Evolutionary conservation across 2,113 vertebrate species (phyloP).

Genomic region (Pandion haliaetus): DNA sequence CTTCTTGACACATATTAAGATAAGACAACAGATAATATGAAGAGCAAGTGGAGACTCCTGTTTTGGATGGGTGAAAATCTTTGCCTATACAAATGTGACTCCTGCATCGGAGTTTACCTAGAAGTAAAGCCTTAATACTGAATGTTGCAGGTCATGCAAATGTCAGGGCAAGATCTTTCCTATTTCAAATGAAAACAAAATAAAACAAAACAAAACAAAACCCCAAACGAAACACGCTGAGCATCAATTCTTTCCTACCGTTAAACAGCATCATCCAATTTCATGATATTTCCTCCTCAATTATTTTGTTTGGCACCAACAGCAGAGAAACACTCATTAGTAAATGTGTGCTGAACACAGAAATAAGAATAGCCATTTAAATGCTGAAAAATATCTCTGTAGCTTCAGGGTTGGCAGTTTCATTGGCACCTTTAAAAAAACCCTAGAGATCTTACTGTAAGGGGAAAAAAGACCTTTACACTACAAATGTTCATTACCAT

Average conservation of each 20-base stretch:
- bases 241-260: not conserved
- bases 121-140: not conserved
- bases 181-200: not conserved
- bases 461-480: not conserved
- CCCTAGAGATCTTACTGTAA: not conserved
- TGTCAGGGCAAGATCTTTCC: not conserved
- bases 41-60: not conserved
- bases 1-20: not conserved
- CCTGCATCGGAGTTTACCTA: not conserved
- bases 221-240: not conserved
- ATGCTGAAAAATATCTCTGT: not conserved
- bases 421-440: not conserved
- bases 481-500: not conserved
- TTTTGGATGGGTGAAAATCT: not conserved
- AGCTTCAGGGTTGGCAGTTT: not conserved
- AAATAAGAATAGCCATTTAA: slow-evolving; percentile 13
- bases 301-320: not conserved
- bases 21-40: not conserved
- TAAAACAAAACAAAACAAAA: not conserved
- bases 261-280: not conserved
- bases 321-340: slow-evolving; percentile 22
- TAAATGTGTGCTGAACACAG: not conserved
- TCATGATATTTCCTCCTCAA: not conserved
- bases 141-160: not conserved
- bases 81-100: not conserved